Base-by-base conservation (phyloP, 2,113 vertebrate genomes). In the Puntigrus tetrazona region DNA sequence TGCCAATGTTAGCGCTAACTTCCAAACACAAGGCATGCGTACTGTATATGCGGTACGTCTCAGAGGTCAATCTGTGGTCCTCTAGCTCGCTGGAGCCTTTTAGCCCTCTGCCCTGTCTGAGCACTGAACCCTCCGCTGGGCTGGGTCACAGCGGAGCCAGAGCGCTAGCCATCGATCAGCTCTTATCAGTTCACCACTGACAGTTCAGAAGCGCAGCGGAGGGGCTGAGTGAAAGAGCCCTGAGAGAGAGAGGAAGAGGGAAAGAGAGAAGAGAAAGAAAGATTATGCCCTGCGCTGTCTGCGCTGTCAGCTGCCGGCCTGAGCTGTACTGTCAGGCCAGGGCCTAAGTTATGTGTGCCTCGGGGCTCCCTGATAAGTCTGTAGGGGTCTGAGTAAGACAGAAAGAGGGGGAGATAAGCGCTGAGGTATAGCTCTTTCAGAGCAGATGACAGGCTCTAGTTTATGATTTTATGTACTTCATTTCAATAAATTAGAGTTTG, bases 181-280 rank as follows among this genome's bases (percentile, higher is more conserved):
- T 22, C 45, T 87, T 81, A 89, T 87, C 78, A 80, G 43, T 63
- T 61, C 80, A 31, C 82, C 55, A 73, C 73, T 79, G 80, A 89
- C 86, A 89, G 88, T 78, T 91, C 84, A 91, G 83, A 90, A 92
- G 86, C 89, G 18, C 77, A 90, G 84, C 47, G 83, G 77, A 88
- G 81, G 61, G 85, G 61, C 75, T n/a, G 25, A 9, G 67, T 61
- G 80, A 55, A 50, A 52, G 85, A 57, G 82, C 20, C 75, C 57
- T 52, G 76, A 80, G 81, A 83, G 79, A 78, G 73, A 83, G 65
- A 83, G 73, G 77, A 63, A 87, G 73, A 78, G 70, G 81, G 75
- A 83, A 81, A 85, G 79, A 81, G 52, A 78, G 72, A 86, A 61
- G 75, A 84, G 78, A 82, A 67, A 85, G 83, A 87, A 67, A 85